Evolutionary conservation across 2,113 vertebrate species (phyloP).

Genomic region (Oostethus manadensis): DNA sequence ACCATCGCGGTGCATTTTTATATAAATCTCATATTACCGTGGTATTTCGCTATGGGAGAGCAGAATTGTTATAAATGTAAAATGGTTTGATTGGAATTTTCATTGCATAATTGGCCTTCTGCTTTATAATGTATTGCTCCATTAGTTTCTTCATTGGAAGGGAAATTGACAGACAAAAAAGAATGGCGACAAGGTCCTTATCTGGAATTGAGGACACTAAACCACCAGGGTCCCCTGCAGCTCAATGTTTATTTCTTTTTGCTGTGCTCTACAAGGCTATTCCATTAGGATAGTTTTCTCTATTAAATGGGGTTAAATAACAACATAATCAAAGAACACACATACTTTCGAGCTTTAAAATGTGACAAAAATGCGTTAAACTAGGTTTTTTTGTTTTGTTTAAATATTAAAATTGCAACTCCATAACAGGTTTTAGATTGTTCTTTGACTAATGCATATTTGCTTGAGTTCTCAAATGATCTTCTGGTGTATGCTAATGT

Average conservation of each 20-base stretch:
- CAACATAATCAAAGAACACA: background rate
- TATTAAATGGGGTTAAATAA: background rate
- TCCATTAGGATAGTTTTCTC: background rate
- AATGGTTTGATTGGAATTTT: background rate
- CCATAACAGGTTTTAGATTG: too few species aligned
- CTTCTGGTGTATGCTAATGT: conserved; percentile 21
- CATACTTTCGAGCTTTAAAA: background rate
- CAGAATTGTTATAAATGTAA: conserved; percentile 13
- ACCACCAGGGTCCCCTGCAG: background rate
- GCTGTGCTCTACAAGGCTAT: background rate
- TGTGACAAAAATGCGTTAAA: background rate
- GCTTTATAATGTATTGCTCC: conserved; percentile 1
- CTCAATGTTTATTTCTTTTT: background rate
- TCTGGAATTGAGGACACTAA: background rate
- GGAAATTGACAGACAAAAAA: background rate
- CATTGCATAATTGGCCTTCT: conserved; percentile 3
- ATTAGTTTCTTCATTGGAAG: background rate
- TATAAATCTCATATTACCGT: conserved; percentile 8
- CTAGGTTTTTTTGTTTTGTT: background rate
- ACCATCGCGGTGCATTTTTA: conserved; percentile 15
- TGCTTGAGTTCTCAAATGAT: background rate
- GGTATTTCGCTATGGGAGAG: conserved; percentile 3
- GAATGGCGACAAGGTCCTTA: background rate
- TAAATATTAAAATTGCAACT: background rate
- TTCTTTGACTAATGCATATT: too few species aligned